These are phyloP conservation scores for Lepeophtheirus salmonis DNA, from an alignment of 1,140 invertebrate genomes.

Conservation along the genomic window DNA sequence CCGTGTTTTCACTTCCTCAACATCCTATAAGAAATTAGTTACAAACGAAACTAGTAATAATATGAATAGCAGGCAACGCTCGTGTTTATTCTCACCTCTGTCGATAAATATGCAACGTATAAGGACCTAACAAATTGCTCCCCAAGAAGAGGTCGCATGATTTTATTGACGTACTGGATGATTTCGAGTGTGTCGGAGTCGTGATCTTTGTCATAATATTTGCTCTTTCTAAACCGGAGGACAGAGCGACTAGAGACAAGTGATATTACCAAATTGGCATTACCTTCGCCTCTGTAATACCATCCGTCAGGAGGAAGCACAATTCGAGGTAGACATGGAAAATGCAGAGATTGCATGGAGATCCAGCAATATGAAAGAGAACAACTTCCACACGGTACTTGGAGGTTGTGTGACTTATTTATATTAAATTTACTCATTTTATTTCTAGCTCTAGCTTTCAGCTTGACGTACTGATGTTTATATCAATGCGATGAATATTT, in stretches of 20 bases:
- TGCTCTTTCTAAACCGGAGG: conserved; percentile 17
- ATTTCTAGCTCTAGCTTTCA: no score
- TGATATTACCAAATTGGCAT: conserved; percentile 18
- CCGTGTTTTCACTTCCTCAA: neutral
- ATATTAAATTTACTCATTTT: no score
- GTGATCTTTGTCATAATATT: conserved; percentile 16
- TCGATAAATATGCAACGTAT: neutral
- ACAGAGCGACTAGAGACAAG: conserved; percentile 1
- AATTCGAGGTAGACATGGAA: neutral
- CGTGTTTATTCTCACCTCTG: neutral
- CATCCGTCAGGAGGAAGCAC: conserved; percentile 3
- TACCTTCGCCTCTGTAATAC: conserved; percentile 17
- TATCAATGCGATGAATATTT: no score
- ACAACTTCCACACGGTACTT: no score
- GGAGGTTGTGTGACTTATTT: no score
- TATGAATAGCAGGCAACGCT: no score
- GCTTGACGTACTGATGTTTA: no score
- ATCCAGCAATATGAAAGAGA: no score
- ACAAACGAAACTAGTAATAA: neutral
- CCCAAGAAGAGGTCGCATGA: conserved; percentile 20
- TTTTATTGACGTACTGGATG: conserved; percentile 9
- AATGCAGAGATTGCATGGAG: neutral
- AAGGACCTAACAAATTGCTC: conserved; percentile 13
- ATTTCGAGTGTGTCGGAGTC: conserved; percentile 8
- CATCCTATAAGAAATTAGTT: neutral